phyloP scores from a whole-genome alignment of 2,113 vertebrate genomes.

The Equus quagga region DNA sequence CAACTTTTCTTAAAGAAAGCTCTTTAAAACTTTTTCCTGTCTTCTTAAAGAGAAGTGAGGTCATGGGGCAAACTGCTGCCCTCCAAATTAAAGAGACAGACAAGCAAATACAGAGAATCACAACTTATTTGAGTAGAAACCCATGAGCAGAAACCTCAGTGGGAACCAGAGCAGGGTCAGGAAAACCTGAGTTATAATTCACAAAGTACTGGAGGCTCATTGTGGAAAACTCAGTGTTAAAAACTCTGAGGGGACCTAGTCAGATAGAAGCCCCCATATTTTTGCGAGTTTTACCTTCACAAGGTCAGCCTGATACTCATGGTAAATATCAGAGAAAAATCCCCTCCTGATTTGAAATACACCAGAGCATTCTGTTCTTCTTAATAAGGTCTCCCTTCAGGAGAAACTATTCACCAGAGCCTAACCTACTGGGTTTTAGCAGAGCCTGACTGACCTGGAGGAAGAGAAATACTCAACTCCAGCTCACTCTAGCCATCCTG shows the following conservation, averaged over 20 bases:
- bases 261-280: neutral
- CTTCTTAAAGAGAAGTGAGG: neutral
- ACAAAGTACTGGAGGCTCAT: neutral
- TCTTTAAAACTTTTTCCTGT: neutral
- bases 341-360: no score
- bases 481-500: no score
- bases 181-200: neutral
- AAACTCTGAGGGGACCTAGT: neutral
- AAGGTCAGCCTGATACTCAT: neutral
- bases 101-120: neutral
- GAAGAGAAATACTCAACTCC: no score
- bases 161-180: neutral
- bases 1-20: neutral
- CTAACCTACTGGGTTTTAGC: no score
- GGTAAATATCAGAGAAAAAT: neutral
- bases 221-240: no score
- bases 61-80: neutral
- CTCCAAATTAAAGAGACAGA: neutral
- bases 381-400: no score
- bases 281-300: neutral
- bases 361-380: no score
- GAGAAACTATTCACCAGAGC: no score
- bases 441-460: no score
- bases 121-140: neutral
- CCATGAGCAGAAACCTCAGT: neutral